Percentiles rank a stretch among this genome's conserved stretches.
Evolutionary conservation across 2,888 invertebrate genomes (phyloP).

Genomic region (Phasia obesa): DNA sequence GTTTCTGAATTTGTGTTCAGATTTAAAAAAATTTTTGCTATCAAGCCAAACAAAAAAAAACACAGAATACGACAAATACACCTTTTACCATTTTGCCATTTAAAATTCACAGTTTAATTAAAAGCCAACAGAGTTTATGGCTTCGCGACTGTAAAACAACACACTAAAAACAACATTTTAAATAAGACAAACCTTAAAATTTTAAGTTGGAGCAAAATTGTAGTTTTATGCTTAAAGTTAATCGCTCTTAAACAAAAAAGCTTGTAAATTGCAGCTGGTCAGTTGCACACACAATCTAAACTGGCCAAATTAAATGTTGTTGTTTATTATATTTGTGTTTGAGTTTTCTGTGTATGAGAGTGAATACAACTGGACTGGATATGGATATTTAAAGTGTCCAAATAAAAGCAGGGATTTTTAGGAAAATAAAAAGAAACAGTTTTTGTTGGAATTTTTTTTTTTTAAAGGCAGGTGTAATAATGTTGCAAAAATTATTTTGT

Average conservation of each 20-base stretch:
- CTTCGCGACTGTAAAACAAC: background rate
- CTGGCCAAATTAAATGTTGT: constrained; percentile 12
- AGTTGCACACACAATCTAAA: constrained; percentile 20
- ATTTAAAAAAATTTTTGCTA: too few species aligned
- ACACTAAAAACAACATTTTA: background rate
- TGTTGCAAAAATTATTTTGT: constrained; percentile 21
- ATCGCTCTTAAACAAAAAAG: constrained; percentile 11
- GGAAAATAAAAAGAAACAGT: constrained; percentile 12
- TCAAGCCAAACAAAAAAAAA: background rate
- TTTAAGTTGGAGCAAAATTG: constrained; percentile 13
- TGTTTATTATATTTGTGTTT: constrained; percentile 9
- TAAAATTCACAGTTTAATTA: background rate
- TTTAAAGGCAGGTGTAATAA: constrained; percentile 53
- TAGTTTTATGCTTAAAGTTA: constrained; percentile 42
- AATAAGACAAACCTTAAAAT: constrained; percentile 17
- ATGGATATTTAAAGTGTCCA: constrained; percentile 32
- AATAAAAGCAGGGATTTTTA: constrained; percentile 54
- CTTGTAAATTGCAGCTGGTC: constrained; percentile 41
- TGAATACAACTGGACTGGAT: constrained; percentile 40
- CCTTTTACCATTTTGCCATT: background rate
- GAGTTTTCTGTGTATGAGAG: constrained; percentile 10
- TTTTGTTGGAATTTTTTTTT: background rate
- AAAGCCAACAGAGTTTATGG: background rate
- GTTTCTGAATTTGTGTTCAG: too few species aligned
- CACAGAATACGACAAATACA: background rate